Percentiles rank a stretch among this genome's conserved stretches.
These are phyloP conservation scores for Aporophyla nigra DNA, from an alignment of 2,888 invertebrate genomes.

Conservation along the genomic window DNA sequence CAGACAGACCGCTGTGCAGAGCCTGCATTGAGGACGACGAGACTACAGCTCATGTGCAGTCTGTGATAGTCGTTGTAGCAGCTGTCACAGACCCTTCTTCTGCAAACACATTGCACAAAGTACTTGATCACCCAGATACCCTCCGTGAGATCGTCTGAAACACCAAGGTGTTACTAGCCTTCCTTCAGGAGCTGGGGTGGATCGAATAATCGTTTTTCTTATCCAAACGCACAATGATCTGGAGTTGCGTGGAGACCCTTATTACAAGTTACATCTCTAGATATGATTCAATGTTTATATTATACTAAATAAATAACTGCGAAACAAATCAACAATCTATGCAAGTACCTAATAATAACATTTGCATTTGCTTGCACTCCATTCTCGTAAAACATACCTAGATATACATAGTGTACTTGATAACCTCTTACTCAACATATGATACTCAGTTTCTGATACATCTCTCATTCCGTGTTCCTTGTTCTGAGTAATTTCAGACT, in stretches of 20 bases:
- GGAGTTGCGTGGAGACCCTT: neutral
- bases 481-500: constrained; percentile 31
- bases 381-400: constrained; percentile 13
- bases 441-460: constrained; percentile 38
- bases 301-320: neutral
- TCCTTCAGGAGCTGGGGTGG: too few relatives aligned
- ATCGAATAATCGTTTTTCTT: too few relatives aligned
- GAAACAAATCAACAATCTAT: neutral
- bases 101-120: too few relatives aligned
- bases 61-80: too few relatives aligned
- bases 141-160: too few relatives aligned
- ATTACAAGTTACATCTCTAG: neutral
- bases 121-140: too few relatives aligned
- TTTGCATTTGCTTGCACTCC: neutral
- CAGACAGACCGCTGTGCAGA: too few relatives aligned
- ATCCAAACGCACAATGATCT: too few relatives aligned
- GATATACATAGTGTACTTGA: constrained; percentile 21
- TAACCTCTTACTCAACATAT: constrained; percentile 53
- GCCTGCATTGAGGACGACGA: too few relatives aligned
- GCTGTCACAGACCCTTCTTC: too few relatives aligned
- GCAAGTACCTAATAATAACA: neutral
- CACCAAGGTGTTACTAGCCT: too few relatives aligned
- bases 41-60: too few relatives aligned
- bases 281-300: constrained; percentile 13
- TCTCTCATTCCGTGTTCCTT: constrained; percentile 47